Evolutionary conservation across 1,140 invertebrate genomes (phyloP).

Genomic region (Rhizoglyphus robini): DNA sequence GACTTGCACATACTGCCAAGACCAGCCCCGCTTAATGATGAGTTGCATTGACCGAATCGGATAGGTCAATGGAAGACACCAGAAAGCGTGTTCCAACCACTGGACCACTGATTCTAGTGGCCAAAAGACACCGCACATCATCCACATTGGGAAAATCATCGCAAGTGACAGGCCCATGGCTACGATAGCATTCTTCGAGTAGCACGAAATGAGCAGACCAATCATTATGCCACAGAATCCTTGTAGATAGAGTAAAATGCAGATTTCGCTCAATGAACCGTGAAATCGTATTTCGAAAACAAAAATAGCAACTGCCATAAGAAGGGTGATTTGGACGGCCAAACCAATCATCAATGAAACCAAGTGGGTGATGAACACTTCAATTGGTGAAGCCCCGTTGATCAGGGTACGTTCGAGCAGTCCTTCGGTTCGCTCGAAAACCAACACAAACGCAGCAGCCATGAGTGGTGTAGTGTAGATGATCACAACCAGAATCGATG

Average conservation of each 20-base stretch:
- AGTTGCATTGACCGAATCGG: conserved; percentile 36
- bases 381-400: conserved; percentile 61
- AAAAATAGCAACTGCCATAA: conserved; percentile 65
- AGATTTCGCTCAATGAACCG: conserved; percentile 58
- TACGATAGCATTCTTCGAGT: conserved; percentile 34
- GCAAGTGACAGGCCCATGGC: conserved; percentile 42
- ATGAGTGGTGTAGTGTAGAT: conserved; percentile 16
- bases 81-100: conserved; percentile 60
- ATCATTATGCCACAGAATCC: conserved; percentile 87
- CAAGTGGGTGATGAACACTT: conserved; percentile 81
- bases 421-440: conserved; percentile 11
- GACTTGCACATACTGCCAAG: conserved; percentile 29
- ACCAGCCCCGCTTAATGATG: conserved; percentile 32
- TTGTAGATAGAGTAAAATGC: conserved; percentile 53
- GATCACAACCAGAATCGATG: conserved; percentile 60
- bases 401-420: conserved; percentile 17
- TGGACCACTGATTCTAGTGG: conserved; percentile 81
- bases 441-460: conserved; percentile 15
- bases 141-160: conserved; percentile 76
- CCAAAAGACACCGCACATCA: conserved; percentile 73
- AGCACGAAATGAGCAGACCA: conserved; percentile 71
- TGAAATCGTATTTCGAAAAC: conserved; percentile 64
- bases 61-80: conserved; percentile 70
- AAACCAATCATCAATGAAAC: conserved; percentile 84
- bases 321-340: conserved; percentile 72